A percentile compares a stretch with the other conserved stretches of the same genome.
phyloP scores from a whole-genome alignment of 2,797 vertebrate genomes.

The Eulemur albifrons region DNA sequence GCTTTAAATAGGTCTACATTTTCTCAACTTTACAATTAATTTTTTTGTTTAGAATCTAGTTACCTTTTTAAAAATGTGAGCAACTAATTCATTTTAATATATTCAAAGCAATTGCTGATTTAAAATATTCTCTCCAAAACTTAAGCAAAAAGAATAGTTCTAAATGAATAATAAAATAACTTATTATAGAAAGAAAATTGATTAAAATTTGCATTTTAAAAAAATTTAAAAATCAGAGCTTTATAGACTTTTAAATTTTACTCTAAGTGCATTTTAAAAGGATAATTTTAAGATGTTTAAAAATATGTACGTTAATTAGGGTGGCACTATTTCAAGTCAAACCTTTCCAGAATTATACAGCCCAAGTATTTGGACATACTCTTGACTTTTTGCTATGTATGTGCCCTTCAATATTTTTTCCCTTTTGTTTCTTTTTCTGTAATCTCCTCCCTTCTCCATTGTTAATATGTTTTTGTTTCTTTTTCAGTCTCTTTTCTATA shows the following conservation, averaged over 20 bases:
- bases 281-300: conserved; percentile 10
- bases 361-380: background rate
- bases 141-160: background rate
- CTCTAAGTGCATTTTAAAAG: background rate
- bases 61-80: background rate
- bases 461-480: background rate
- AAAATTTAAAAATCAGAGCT: background rate
- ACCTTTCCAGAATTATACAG: background rate
- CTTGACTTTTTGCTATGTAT: background rate
- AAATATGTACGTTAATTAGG: background rate
- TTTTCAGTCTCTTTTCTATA: background rate
- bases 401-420: background rate
- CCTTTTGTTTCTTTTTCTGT: background rate
- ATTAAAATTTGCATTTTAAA: conserved; percentile 23
- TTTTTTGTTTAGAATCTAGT: conserved; percentile 48
- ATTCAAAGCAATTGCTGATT: conserved; percentile 59
- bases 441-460: background rate
- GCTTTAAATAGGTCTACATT: conserved; percentile 89
- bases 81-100: conserved; percentile 39
- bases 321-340: background rate
- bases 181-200: background rate
- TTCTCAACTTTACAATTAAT: conserved; percentile 80
- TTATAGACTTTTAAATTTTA: background rate
- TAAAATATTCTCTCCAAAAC: conserved; percentile 24
- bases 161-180: conserved; percentile 26